Evolutionary conservation across 2,113 vertebrate genomes (phyloP).

Genomic region (Scomber scombrus): DNA sequence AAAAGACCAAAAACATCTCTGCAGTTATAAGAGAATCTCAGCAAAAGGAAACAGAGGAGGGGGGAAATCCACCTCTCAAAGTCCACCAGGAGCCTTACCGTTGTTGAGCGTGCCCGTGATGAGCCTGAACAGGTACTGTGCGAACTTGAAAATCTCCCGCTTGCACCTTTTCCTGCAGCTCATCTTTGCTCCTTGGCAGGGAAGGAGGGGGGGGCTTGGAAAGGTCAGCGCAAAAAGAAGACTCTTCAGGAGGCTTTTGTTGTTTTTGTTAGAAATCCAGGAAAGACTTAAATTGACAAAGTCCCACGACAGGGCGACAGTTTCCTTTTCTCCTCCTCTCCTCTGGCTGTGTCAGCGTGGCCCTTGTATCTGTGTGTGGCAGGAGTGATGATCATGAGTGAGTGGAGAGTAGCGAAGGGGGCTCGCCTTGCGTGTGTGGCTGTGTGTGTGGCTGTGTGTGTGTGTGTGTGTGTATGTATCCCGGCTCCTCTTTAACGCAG

Average conservation of each 20-base stretch:
- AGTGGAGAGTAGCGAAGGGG: slow-evolving; percentile 41
- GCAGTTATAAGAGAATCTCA: neutral
- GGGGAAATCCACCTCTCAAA: neutral
- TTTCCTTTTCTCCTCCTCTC: slow-evolving; percentile 62
- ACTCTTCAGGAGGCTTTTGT: slow-evolving; percentile 51
- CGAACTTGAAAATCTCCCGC: slow-evolving; percentile 95
- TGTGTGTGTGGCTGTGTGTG: neutral
- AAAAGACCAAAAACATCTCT: neutral
- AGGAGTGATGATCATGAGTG: slow-evolving; percentile 62
- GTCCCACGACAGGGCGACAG: slow-evolving; percentile 29
- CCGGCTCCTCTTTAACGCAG: slow-evolving; percentile 24
- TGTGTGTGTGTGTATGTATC: slow-evolving; percentile 36
- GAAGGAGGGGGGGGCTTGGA: slow-evolving; percentile 16
- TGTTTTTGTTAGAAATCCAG: slow-evolving; percentile 33
- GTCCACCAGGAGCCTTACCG: slow-evolving; percentile 86
- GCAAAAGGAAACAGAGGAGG: neutral
- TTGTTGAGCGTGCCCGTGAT: slow-evolving; percentile 94
- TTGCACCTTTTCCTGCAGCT: slow-evolving; percentile 98
- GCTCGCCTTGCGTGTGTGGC: slow-evolving; percentile 28
- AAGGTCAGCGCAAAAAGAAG: slow-evolving; percentile 60
- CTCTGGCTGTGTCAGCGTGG: slow-evolving; percentile 71
- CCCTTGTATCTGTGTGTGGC: slow-evolving; percentile 46
- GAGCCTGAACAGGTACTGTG: slow-evolving; percentile 95
- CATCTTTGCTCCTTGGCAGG: slow-evolving; percentile 84
- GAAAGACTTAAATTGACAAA: slow-evolving; percentile 42